Conservation (phyloP, 92 coral and sea anemone species). For the Phymanthus crucifer region DNA sequence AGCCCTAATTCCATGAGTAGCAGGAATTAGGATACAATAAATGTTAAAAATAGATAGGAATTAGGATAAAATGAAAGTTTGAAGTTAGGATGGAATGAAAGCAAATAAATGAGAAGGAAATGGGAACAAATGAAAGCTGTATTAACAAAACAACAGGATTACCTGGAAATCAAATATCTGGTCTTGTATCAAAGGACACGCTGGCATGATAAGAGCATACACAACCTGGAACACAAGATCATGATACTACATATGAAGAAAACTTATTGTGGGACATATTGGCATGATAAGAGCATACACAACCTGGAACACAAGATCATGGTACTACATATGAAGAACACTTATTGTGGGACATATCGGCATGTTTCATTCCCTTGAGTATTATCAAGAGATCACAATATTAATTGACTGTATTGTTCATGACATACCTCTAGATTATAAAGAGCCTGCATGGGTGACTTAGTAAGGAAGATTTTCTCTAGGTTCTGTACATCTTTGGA, state of each 20-base stretch:
- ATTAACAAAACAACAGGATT: background rate
- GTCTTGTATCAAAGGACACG: slow-evolving; percentile 72
- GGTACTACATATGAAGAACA: too few relatives aligned
- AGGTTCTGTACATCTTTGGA: slow-evolving; percentile 50
- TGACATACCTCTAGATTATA: slow-evolving; percentile 88
- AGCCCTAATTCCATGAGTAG: too few relatives aligned
- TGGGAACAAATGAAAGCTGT: too few relatives aligned
- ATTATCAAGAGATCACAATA: background rate
- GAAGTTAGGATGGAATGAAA: too few relatives aligned
- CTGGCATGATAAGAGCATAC: slow-evolving; percentile 94
- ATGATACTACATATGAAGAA: too few relatives aligned
- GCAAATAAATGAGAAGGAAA: too few relatives aligned
- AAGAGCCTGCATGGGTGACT: slow-evolving; percentile 84
- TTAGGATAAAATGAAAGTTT: too few relatives aligned
- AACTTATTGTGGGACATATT: too few relatives aligned
- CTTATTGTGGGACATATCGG: slow-evolving; percentile 90
- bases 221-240: slow-evolving; percentile 61
- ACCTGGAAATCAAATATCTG: slow-evolving; percentile 91
- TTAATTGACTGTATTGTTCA: background rate
- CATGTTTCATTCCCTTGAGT: slow-evolving; percentile 52
- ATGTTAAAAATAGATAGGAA: too few relatives aligned
- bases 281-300: slow-evolving; percentile 94
- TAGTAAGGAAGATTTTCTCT: slow-evolving; percentile 71
- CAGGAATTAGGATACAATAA: too few relatives aligned
- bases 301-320: slow-evolving; percentile 57